phyloP scores from a whole-genome alignment of 2,797 vertebrate genomes.

The Linurgus olivaceus region DNA sequence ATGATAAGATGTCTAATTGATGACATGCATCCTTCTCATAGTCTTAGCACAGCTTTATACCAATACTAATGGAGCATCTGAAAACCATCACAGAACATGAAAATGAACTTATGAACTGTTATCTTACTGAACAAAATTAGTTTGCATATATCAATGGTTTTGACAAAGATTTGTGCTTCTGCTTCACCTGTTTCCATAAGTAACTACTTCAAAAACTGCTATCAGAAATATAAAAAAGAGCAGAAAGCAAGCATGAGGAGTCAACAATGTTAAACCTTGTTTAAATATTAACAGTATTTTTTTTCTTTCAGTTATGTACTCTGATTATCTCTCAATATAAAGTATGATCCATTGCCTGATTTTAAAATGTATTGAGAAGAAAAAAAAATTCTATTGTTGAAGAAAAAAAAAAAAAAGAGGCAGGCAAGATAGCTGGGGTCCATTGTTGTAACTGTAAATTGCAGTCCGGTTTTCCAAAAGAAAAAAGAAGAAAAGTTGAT shows the following conservation, averaged over 20 bases:
- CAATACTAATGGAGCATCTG: not conserved
- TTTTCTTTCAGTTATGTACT: not conserved
- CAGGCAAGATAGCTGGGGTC: not conserved
- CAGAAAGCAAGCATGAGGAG: not conserved
- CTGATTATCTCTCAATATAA: not conserved
- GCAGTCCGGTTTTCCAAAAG: not conserved
- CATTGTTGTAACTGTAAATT: not conserved
- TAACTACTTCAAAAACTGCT: not conserved
- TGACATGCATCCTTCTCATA: not conserved
- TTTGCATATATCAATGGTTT: not conserved
- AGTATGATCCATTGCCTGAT: fast-evolving
- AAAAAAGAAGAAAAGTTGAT: not conserved
- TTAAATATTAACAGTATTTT: not conserved
- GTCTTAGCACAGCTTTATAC: not conserved
- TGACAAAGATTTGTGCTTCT: not conserved
- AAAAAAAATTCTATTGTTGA: not conserved
- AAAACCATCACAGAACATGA: not conserved
- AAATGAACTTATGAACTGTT: fast-evolving
- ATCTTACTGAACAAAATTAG: not conserved
- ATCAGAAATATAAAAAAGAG: not conserved
- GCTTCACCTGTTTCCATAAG: not conserved
- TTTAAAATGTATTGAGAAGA: not conserved
- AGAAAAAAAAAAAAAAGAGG: not conserved
- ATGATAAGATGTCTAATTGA: not conserved
- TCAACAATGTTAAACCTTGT: not conserved